Conservation (phyloP, 2,113 vertebrate species). For the Melanostigma gelatinosum region DNA sequence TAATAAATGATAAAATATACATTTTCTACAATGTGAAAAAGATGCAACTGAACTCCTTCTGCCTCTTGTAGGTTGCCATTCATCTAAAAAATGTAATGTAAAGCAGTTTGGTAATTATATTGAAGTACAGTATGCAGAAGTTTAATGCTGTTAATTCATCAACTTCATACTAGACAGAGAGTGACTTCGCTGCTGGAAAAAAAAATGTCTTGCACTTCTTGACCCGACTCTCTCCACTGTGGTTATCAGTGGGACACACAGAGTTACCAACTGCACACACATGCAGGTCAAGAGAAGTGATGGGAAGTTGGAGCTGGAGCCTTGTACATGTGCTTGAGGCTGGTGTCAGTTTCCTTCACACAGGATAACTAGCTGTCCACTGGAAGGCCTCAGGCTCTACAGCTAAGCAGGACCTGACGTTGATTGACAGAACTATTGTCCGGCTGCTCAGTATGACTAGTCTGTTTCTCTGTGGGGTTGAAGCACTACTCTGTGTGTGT, state of each 20-base stretch:
- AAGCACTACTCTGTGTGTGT: conserved; percentile 25
- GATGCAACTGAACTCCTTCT: not conserved
- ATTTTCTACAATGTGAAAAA: not conserved
- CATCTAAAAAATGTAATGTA: not conserved
- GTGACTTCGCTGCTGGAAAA: not conserved
- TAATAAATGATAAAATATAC: too few species aligned
- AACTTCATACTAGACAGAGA: not conserved
- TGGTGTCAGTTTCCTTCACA: conserved; percentile 37
- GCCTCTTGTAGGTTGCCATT: not conserved
- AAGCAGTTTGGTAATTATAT: not conserved
- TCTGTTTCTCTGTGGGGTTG: conserved; percentile 45
- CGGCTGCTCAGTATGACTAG: conserved; percentile 56
- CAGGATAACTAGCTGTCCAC: conserved; percentile 32
- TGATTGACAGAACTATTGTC: conserved; percentile 74
- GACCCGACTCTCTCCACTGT: conserved; percentile 13
- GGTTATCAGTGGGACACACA: conserved; percentile 4
- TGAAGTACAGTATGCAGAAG: not conserved
- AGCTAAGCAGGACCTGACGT: conserved; percentile 39
- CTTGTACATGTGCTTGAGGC: conserved; percentile 8
- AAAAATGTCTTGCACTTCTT: not conserved
- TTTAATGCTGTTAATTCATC: conserved; percentile 5
- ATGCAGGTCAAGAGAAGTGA: conserved; percentile 33
- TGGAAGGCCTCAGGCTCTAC: conserved; percentile 43
- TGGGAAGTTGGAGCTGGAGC: conserved; percentile 17
- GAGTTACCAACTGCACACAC: conserved; percentile 14